Conservation (phyloP, 2,113 vertebrate genomes). For the Mellivora capensis region DNA sequence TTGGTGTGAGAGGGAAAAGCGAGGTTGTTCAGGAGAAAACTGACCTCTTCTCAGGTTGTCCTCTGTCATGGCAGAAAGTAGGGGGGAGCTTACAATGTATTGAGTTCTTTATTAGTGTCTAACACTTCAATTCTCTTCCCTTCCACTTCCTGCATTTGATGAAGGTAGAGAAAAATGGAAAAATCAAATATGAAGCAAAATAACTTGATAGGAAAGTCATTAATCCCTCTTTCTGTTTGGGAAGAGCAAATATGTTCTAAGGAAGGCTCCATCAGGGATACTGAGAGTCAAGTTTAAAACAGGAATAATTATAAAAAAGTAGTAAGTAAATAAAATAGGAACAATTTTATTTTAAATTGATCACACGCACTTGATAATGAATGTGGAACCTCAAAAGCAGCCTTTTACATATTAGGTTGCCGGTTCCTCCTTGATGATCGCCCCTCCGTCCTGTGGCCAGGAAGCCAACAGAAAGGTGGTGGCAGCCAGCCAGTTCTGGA, state of each 20-base stretch:
- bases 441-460: not conserved
- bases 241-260: not conserved
- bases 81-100: fast-evolving
- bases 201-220: not conserved
- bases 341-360: not conserved
- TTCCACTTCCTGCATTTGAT: not conserved
- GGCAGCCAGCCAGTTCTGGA: not conserved
- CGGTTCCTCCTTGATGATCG: not conserved
- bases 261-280: not conserved
- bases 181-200: not conserved
- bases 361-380: too few species aligned
- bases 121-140: not conserved
- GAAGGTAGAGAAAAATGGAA: not conserved
- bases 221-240: not conserved
- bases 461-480: not conserved
- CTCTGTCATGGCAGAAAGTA: fast-evolving
- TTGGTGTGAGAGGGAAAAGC: not conserved
- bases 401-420: not conserved
- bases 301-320: not conserved
- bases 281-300: not conserved
- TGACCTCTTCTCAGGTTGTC: not conserved
- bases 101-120: not conserved
- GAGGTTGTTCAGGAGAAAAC: not conserved
- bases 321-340: not conserved
- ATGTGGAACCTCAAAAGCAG: not conserved